Conservation (phyloP, 2,888 invertebrate species). For the Nineta flava region DNA sequence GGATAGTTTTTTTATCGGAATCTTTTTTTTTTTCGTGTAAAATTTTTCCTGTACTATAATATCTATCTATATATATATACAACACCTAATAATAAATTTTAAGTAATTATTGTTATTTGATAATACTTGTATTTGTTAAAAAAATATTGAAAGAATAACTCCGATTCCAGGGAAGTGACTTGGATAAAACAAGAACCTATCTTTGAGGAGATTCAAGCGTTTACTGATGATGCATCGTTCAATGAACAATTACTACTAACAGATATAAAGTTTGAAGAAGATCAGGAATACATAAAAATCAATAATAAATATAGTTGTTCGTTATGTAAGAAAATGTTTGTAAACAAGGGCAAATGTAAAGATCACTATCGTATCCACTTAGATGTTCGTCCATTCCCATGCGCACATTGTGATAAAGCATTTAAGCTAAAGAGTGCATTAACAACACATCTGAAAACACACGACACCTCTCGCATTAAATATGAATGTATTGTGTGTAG, state of each 20-base stretch:
- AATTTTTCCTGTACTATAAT: too few relatives aligned
- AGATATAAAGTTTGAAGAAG: conserved; percentile 3
- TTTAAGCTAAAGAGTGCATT: conserved; percentile 1
- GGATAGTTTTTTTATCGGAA: too few relatives aligned
- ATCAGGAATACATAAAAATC: conserved; percentile 1
- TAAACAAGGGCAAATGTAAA: not conserved
- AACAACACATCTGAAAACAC: not conserved
- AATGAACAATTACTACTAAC: not conserved
- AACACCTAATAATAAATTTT: too few relatives aligned
- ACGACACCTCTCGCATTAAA: not conserved
- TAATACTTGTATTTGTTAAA: not conserved
- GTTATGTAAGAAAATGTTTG: not conserved
- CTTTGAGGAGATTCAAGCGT: conserved; percentile 1
- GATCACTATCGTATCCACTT: conserved; percentile 3
- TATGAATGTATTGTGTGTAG: conserved; percentile 2
- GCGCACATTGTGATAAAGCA: conserved; percentile 1
- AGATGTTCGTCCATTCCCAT: conserved; percentile 1
- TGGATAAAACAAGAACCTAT: conserved; percentile 6
- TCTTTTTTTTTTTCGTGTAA: too few relatives aligned
- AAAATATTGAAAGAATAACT: not conserved
- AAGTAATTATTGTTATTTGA: too few relatives aligned
- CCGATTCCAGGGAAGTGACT: conserved; percentile 4
- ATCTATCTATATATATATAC: too few relatives aligned
- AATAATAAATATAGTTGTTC: not conserved
- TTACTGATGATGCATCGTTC: not conserved